Evolutionary conservation across 2,113 vertebrate genomes (phyloP).

Genomic region (Nansenia antarctica): DNA sequence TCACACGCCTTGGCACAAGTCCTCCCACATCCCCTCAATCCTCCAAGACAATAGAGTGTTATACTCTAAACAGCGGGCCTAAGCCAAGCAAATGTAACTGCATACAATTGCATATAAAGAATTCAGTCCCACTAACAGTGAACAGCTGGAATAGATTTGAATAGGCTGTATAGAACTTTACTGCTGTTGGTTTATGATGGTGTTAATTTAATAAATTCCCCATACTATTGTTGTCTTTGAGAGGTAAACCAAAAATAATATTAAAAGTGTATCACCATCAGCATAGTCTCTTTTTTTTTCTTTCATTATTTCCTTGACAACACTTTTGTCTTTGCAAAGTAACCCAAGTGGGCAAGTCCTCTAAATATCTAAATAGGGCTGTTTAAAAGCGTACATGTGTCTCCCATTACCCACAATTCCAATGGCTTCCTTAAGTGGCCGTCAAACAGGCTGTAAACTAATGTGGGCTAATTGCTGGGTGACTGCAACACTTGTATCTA

Average conservation of each 20-base stretch:
- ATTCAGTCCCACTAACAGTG: background rate
- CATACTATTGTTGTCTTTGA: background rate
- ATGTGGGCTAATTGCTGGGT: conserved; percentile 4
- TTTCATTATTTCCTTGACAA: background rate
- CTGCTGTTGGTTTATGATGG: background rate
- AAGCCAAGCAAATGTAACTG: background rate
- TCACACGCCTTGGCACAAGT: background rate
- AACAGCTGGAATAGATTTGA: background rate
- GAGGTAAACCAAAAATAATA: background rate
- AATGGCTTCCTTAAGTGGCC: conserved; percentile 15
- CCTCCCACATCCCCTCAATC: background rate
- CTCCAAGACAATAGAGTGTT: conserved; percentile 1
- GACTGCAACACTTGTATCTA: conserved; percentile 1
- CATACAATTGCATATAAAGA: background rate
- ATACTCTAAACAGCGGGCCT: background rate
- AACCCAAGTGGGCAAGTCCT: background rate
- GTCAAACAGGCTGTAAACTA: conserved; percentile 7
- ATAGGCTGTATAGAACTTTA: background rate
- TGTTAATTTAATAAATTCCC: background rate
- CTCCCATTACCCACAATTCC: conserved; percentile 13
- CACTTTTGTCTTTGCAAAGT: background rate
- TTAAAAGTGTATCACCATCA: background rate
- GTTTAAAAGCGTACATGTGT: background rate
- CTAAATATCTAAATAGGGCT: background rate
- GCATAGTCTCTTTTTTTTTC: background rate